Evolutionary conservation across 2,888 invertebrate genomes (phyloP).

Genomic region (Leptopilina syphax): DNA sequence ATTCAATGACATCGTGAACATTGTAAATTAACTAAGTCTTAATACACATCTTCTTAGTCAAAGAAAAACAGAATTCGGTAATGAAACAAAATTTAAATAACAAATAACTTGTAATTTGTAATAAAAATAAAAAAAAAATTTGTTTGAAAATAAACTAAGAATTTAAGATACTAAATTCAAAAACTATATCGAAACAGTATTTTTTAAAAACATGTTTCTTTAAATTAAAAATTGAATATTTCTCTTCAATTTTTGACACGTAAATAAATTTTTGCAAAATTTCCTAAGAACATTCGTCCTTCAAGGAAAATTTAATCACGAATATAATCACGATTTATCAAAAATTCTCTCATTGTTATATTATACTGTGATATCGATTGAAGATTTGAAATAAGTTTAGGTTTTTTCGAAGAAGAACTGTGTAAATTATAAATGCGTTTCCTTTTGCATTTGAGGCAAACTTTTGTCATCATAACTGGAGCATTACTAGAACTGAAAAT

Average conservation of each 20-base stretch:
- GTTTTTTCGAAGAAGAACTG: slow-evolving; percentile 27
- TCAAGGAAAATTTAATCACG: background rate
- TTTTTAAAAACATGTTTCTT: no score
- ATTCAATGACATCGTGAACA: background rate
- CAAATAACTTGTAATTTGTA: no score
- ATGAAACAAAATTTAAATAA: background rate
- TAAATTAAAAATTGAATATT: no score
- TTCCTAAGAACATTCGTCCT: background rate
- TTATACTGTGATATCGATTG: slow-evolving; percentile 53
- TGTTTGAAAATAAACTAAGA: no score
- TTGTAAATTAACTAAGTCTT: background rate
- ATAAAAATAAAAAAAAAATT: no score
- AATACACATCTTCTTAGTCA: background rate
- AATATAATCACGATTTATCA: slow-evolving; percentile 59
- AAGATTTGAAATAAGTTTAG: slow-evolving; percentile 54
- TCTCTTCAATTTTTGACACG: background rate
- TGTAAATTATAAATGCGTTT: slow-evolving; percentile 33
- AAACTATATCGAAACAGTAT: no score
- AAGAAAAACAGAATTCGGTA: background rate
- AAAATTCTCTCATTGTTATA: slow-evolving; percentile 64
- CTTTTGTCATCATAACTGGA: slow-evolving; percentile 9
- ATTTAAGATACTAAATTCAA: no score
- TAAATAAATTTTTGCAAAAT: background rate
- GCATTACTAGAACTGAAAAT: slow-evolving; percentile 24
- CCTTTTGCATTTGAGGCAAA: slow-evolving; percentile 33